Conservation (phyloP, 2,888 invertebrate genomes). For the Pachydiplax longipennis region DNA sequence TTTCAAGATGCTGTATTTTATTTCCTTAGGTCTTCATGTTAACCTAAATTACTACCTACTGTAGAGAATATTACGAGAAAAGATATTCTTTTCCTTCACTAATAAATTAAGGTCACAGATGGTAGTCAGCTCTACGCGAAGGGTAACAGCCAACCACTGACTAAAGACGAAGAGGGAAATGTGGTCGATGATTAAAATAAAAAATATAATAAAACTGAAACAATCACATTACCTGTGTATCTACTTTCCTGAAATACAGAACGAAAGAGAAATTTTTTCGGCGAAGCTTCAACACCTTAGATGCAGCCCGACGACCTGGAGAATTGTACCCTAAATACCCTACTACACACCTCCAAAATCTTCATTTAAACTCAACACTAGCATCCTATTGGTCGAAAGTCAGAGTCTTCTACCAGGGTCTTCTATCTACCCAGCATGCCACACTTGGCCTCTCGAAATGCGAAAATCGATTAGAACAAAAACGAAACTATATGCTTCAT, state of each 20-base stretch:
- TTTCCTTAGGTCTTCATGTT: background rate
- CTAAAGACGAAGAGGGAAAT: slow-evolving; percentile 43
- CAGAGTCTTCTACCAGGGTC: slow-evolving; percentile 62
- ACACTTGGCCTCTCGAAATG: slow-evolving; percentile 13
- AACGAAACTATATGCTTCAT: slow-evolving; percentile 4
- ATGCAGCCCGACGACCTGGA: background rate
- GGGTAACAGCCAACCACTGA: slow-evolving; percentile 22
- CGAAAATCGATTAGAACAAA: slow-evolving; percentile 30
- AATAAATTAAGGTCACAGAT: slow-evolving; percentile 22
- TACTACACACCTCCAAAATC: slow-evolving; percentile 50
- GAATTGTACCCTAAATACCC: slow-evolving; percentile 12
- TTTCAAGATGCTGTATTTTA: slow-evolving; percentile 18
- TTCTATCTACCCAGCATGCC: slow-evolving; percentile 60
- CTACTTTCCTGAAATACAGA: background rate
- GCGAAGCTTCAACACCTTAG: background rate
- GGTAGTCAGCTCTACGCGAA: background rate
- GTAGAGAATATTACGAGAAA: background rate
- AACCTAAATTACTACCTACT: background rate
- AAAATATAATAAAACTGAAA: background rate
- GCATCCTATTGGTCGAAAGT: slow-evolving; percentile 55
- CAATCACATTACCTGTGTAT: background rate
- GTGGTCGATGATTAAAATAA: background rate
- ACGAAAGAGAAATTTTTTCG: background rate
- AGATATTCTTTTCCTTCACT: background rate
- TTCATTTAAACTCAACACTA: slow-evolving; percentile 51